Conservation (phyloP, 2,888 invertebrate genomes). For the Petrolisthes manimaculis region DNA sequence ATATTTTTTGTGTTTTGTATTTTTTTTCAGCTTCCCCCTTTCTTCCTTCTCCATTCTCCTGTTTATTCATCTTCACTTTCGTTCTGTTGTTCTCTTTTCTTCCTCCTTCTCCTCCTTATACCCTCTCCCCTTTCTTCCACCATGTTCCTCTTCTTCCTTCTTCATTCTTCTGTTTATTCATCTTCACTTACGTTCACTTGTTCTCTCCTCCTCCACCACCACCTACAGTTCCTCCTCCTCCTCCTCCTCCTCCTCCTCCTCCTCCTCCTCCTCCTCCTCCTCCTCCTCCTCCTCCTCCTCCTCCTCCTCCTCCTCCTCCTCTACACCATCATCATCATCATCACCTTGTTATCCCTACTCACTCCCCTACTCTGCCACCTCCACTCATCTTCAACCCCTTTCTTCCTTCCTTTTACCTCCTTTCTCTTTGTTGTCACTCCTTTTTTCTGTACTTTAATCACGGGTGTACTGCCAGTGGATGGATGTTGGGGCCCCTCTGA, state of each 20-base stretch:
- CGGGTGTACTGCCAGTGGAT: not conserved
- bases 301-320: not conserved
- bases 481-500: not conserved
- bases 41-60: not conserved
- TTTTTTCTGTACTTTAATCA: too few species aligned
- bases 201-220: not conserved
- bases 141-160: not conserved
- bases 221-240: not conserved
- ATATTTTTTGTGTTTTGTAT: not conserved
- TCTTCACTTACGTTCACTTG: too few species aligned
- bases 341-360: not conserved
- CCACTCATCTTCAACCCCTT: too few species aligned
- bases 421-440: too few species aligned
- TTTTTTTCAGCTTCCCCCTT: not conserved
- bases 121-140: not conserved
- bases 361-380: too few species aligned
- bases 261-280: not conserved
- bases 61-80: not conserved
- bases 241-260: not conserved
- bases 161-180: not conserved
- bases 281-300: not conserved
- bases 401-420: too few species aligned
- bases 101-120: not conserved
- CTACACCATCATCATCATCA: constrained; percentile 1
- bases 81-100: not conserved